Evolutionary conservation across 2,888 invertebrate species (phyloP).

Genomic region (Andrena chrysosceles): DNA sequence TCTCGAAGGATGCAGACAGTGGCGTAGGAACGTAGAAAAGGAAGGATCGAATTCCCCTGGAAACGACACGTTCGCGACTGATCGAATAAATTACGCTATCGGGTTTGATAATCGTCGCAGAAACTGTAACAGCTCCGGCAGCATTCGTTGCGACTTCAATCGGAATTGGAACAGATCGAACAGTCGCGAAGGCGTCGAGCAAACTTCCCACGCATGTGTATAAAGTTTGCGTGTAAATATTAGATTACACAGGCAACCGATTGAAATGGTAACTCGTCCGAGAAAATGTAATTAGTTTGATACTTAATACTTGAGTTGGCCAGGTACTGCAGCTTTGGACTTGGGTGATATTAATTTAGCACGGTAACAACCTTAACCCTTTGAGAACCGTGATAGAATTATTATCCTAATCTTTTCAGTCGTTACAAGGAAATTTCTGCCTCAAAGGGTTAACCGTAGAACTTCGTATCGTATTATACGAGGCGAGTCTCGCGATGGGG

Average conservation of each 20-base stretch:
- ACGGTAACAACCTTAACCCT: slow-evolving; percentile 52
- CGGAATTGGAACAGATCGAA: slow-evolving; percentile 3
- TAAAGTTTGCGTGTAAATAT: slow-evolving; percentile 41
- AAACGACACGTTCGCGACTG: slow-evolving; percentile 7
- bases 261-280: slow-evolving; percentile 6
- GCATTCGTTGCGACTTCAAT: not conserved
- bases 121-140: not conserved
- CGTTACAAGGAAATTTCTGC: not conserved
- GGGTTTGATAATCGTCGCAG: no score
- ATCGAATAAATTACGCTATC: not conserved
- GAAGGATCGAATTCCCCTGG: not conserved
- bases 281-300: slow-evolving; percentile 42
- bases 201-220: slow-evolving; percentile 20
- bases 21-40: slow-evolving; percentile 58
- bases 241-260: slow-evolving; percentile 24
- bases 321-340: slow-evolving; percentile 53
- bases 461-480: not conserved
- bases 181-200: slow-evolving; percentile 28
- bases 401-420: not conserved
- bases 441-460: slow-evolving; percentile 26
- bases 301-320: slow-evolving; percentile 40
- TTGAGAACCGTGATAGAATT: slow-evolving; percentile 12
- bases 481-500: slow-evolving; percentile 9
- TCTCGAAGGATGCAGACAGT: slow-evolving; percentile 35
- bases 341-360: slow-evolving; percentile 68